Evolutionary conservation across 2,113 vertebrate species (phyloP).

Genomic region (Toxostoma redivivum): DNA sequence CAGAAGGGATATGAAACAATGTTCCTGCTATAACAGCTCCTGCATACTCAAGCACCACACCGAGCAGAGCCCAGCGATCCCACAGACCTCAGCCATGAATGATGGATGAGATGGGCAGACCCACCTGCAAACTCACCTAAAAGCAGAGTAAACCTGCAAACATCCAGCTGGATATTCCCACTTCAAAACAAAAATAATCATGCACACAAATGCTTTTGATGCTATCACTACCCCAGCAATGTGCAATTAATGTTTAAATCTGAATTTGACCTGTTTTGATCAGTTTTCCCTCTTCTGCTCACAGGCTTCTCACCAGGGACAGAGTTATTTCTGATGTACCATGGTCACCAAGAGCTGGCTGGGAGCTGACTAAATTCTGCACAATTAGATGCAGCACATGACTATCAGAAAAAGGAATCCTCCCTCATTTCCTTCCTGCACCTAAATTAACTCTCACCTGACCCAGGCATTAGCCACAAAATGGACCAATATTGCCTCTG

Average conservation of each 20-base stretch:
- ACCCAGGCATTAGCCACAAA: neutral
- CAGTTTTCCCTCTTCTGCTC: neutral
- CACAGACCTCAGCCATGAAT: neutral
- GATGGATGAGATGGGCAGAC: neutral
- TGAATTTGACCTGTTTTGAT: neutral
- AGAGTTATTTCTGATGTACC: neutral
- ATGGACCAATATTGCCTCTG: fast-evolving
- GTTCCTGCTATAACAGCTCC: neutral
- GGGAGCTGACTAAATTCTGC: neutral
- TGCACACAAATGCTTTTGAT: neutral
- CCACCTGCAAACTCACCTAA: neutral
- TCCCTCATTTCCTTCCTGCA: neutral
- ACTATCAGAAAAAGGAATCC: neutral
- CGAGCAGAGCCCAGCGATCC: fast-evolving
- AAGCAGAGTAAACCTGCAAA: neutral
- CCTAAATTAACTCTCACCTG: neutral
- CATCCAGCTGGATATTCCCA: neutral
- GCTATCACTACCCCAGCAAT: fast-evolving
- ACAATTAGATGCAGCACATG: neutral
- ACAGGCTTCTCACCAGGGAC: neutral
- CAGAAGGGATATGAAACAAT: neutral
- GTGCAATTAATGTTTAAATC: neutral
- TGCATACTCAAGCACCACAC: neutral
- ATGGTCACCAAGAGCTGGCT: neutral
- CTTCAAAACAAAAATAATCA: neutral